Conservation (phyloP, 2,797 vertebrate species). For the Trachops cirrhosus region DNA sequence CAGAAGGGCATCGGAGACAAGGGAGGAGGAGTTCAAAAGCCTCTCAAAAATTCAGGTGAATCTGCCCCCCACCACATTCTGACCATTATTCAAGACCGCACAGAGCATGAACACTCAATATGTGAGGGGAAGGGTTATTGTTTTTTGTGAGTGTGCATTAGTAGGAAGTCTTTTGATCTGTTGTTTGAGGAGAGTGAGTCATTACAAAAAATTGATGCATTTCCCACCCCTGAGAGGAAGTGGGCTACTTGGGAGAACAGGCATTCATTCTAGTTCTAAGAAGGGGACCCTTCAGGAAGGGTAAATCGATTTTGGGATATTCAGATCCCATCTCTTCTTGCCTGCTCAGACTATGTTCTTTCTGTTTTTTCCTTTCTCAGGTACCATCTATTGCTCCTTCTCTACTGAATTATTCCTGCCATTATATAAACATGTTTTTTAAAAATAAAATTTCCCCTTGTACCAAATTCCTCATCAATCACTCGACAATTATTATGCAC, state of each 20-base stretch:
- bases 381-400: neutral
- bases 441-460: neutral
- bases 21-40: neutral
- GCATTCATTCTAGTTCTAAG: neutral
- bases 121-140: neutral
- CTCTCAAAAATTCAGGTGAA: neutral
- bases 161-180: neutral
- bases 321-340: neutral
- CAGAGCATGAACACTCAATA: neutral
- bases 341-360: neutral
- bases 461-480: neutral
- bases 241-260: neutral
- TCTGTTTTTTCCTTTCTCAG: neutral
- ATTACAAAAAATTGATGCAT: neutral
- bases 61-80: neutral
- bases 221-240: neutral
- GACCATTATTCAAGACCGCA: neutral
- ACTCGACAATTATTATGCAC: neutral
- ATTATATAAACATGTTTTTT: neutral
- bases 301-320: neutral
- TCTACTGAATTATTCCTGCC: neutral
- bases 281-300: neutral
- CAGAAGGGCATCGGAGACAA: neutral
- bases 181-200: neutral
- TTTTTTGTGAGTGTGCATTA: neutral